A percentile compares a stretch with the other conserved stretches of the same genome.
phyloP scores from a whole-genome alignment of 1,140 invertebrate species.

The Pollicipes pollicipes region DNA sequence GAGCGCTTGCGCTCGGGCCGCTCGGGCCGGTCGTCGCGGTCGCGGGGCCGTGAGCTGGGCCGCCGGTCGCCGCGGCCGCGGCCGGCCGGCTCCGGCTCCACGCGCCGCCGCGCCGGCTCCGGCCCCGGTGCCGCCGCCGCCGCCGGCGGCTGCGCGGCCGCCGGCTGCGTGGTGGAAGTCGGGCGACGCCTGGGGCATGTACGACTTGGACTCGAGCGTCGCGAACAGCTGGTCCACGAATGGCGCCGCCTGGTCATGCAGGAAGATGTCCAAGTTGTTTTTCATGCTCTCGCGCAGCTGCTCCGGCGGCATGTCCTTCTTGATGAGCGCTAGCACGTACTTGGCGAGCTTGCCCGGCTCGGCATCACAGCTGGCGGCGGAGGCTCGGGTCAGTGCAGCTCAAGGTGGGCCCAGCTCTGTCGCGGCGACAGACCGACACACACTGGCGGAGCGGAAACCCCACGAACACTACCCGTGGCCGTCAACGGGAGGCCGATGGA shows the following conservation, averaged over 20 bases:
- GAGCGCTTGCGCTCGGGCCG: not conserved
- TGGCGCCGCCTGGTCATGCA: slow-evolving; percentile 71
- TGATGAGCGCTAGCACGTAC: slow-evolving; percentile 87
- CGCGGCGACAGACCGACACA: slow-evolving; percentile 4
- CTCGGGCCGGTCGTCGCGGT: slow-evolving; percentile 7
- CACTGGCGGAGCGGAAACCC: not conserved
- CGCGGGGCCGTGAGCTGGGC: slow-evolving; percentile 19
- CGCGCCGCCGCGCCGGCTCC: slow-evolving; percentile 23
- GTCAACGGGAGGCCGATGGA: slow-evolving; percentile 9
- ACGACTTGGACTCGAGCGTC: slow-evolving; percentile 61
- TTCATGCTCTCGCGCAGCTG: slow-evolving; percentile 73
- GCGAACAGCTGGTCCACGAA: slow-evolving; percentile 82
- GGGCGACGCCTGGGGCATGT: slow-evolving; percentile 30
- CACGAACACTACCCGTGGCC: slow-evolving; percentile 5
- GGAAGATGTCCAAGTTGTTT: slow-evolving; percentile 87
- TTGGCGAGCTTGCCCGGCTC: slow-evolving; percentile 86
- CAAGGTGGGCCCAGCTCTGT: slow-evolving; percentile 14
- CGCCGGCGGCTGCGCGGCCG: slow-evolving; percentile 14
- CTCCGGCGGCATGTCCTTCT: slow-evolving; percentile 79
- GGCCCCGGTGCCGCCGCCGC: slow-evolving; percentile 13
- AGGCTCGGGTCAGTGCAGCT: too few relatives aligned
- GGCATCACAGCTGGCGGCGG: slow-evolving; percentile 90
- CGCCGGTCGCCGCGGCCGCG: slow-evolving; percentile 19
- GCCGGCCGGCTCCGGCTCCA: slow-evolving; percentile 33
- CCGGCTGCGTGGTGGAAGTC: slow-evolving; percentile 7